Evolutionary conservation across 2,888 invertebrate genomes (phyloP).

Genomic region (Xestia rhomboidea): DNA sequence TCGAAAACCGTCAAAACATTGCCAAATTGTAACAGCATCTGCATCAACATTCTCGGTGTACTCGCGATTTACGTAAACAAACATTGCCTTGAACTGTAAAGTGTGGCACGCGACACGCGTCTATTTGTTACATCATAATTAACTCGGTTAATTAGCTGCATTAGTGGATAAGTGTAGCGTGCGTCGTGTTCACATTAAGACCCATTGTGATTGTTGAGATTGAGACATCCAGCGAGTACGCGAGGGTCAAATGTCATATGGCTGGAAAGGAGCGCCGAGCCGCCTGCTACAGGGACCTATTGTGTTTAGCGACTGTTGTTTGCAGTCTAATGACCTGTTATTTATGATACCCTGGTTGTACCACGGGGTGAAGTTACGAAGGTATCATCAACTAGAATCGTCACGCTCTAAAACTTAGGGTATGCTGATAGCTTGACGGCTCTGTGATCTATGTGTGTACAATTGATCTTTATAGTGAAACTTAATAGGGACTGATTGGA

Average conservation of each 20-base stretch:
- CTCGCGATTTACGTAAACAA: constrained; percentile 71
- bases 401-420: neutral
- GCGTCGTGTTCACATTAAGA: constrained; percentile 64
- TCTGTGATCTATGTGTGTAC: neutral
- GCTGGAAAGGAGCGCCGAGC: constrained; percentile 12
- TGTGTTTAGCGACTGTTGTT: constrained; percentile 19
- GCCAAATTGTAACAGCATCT: constrained; percentile 35
- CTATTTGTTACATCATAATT: constrained; percentile 72
- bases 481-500: constrained; percentile 12
- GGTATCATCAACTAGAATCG: neutral
- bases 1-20: constrained; percentile 11
- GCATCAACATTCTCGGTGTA: constrained; percentile 26
- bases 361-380: neutral
- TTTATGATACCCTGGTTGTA: constrained; percentile 10
- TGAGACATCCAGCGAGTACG: constrained; percentile 58
- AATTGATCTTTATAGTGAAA: neutral
- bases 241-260: constrained; percentile 70
- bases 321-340: constrained; percentile 13
- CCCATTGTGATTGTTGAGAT: constrained; percentile 67
- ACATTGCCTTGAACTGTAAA: constrained; percentile 75
- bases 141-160: constrained; percentile 70
- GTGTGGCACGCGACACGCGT: constrained; percentile 66
- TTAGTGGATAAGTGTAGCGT: constrained; percentile 68
- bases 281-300: neutral
- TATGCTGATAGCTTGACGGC: neutral